Conservation (phyloP, 2,797 vertebrate species). For the Pseudochirops cupreus region DNA sequence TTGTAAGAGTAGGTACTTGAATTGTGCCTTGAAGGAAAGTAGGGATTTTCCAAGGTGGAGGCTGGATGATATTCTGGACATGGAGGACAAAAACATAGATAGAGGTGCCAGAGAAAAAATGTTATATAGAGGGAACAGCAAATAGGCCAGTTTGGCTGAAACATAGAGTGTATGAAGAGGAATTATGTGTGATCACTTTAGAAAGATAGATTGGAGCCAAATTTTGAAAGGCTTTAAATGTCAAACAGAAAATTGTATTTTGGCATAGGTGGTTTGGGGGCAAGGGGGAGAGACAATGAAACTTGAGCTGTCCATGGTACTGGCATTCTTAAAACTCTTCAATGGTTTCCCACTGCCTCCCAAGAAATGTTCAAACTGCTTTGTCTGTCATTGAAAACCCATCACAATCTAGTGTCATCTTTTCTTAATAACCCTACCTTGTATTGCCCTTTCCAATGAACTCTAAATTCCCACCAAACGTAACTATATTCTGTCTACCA, state of each 20-base stretch:
- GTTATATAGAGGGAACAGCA: neutral
- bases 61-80: neutral
- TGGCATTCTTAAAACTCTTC: slow-evolving; percentile 31
- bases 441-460: neutral
- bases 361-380: neutral
- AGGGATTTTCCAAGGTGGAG: neutral
- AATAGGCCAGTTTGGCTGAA: neutral
- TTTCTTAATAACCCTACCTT: slow-evolving; percentile 14
- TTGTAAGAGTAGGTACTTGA: neutral
- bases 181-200: neutral
- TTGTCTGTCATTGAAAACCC: slow-evolving; percentile 62
- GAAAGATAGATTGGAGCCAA: neutral
- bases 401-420: neutral
- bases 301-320: slow-evolving; percentile 14
- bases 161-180: neutral
- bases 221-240: neutral
- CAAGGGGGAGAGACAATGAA: neutral
- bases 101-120: neutral
- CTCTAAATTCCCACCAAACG: neutral
- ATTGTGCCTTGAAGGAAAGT: neutral
- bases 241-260: neutral
- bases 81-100: neutral
- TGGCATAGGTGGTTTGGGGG: neutral
- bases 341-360: neutral
- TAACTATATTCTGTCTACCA: neutral